Base-by-base conservation (phyloP, 2,113 vertebrate species). In the Monopterus albus region DNA sequence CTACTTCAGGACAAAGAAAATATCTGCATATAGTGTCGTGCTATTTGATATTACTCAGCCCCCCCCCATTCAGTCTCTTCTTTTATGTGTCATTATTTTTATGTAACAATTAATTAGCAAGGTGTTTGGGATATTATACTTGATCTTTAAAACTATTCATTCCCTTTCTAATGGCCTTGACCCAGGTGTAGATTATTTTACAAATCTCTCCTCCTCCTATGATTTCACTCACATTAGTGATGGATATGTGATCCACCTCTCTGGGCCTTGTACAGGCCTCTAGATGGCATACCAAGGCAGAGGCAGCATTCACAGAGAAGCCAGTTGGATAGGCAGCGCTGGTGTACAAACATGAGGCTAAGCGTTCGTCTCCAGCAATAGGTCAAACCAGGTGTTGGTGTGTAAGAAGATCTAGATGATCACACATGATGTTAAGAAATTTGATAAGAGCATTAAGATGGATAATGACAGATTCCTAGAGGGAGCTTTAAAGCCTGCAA, bases 241-340 rank as follows among this genome's bases (percentile, higher is more conserved):
- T 63, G 36, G 61, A 85, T 78, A 42, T 68, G 33, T 57, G 51
- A 74, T 66, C 53, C 61, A 47, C 64, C 59, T 66, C 47, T 72
- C 59, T 31, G 56, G 78, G 72, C 79, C 75, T 76, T 64, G 33
- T 62, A 65, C 57, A 81, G 78, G 81, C 91, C 88, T 92, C 91
- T 93, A 91, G 92, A 91, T 91, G 92, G 92, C 92, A 92, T 84
- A 91, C 75, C 78, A 90, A 88, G 83, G 84, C 90, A 89, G 83
- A 88, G 82, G 72, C 84, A 87, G 78, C 71, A 29, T 62, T 78
- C 38, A 55, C 28, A 76, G 26, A 68, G 56, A 68, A 49, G 52
- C 40, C 51, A 21, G 71, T 63, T 49, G 25, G 39, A 61, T 39
- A 59, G 26, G 59, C 65, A 47, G 42, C 10, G 65, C 72, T 86